Conservation (phyloP, 2,888 invertebrate species). For the Polietes domitor region DNA sequence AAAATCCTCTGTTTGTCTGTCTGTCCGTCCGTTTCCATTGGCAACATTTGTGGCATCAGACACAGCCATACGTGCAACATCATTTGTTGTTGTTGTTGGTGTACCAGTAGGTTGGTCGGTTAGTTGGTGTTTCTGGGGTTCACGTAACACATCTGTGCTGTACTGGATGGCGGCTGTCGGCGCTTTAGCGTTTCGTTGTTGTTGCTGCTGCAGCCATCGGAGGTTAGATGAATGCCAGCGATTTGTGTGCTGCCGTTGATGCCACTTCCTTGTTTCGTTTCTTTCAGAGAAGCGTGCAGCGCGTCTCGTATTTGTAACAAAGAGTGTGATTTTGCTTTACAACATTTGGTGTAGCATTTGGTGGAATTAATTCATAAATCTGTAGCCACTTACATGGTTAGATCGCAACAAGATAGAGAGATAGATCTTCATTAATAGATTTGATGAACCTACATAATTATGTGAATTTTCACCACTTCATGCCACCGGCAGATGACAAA, state of each 20-base stretch:
- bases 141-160: not conserved
- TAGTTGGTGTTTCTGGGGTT: conserved; percentile 18
- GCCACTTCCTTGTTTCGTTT: conserved; percentile 33
- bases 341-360: conserved; percentile 22
- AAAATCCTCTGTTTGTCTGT: not conserved
- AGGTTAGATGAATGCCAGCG: conserved; percentile 47
- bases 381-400: not conserved
- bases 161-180: not conserved
- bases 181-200: no score
- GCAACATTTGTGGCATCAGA: not conserved
- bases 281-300: not conserved
- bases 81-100: not conserved
- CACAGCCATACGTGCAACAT: not conserved
- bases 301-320: not conserved
- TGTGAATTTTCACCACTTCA: conserved; percentile 4
- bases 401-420: not conserved
- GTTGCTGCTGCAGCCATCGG: conserved; percentile 19
- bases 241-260: conserved; percentile 23
- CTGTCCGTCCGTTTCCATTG: not conserved
- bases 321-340: not conserved
- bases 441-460: not conserved
- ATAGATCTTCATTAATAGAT: conserved; percentile 22
- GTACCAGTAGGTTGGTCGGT: conserved; percentile 42
- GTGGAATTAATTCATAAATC: conserved; percentile 29
- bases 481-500: no score